Evolutionary conservation across 2,797 vertebrate genomes (phyloP), one percentile per base, ranked within the genome.

Genomic region (Neoniphon sammara): DNA sequence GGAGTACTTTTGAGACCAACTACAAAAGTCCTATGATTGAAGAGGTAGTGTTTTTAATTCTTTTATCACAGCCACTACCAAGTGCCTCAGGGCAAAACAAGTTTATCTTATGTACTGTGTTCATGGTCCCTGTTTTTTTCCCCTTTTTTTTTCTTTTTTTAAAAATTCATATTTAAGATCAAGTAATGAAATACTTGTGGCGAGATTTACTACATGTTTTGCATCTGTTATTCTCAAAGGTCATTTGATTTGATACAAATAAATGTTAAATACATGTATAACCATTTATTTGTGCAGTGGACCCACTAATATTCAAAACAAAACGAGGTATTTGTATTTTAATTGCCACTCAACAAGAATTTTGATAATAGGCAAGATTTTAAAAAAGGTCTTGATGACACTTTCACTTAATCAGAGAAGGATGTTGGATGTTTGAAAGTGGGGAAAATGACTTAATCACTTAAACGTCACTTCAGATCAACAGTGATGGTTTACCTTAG

Each of bases 81-180:
- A 89, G 90, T 91, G 91, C 91, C 90, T 93, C 87, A 90, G 86
- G 91, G 90, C 91, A 90, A 84, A 54, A 79, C 79, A 74, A 64
- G 7, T 85, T 86, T 73, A 85, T 84, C 73, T 75, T 63, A 78
- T 86, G 80, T 89, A 82, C 85, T 87, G 86, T 91, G 73, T 77
- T 75, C 75, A 84, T 36, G 4, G 11, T 71, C 56, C 18, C 66
- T 56, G 53, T 53, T 75, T 75, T 80, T 64, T n/a, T 31, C 60
- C 73, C 77, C 5, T 34, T 7, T 34, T 34, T 34, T 34, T 34
- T 7, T 8, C 5, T 34, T 34, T 34, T 34, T 34, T 31, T 31
- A 3, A 3, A 31, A 34, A 34, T 71, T 63, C 62, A 56, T 5
- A 66, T 80, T 90, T 77, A 21, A 84, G 63, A 20, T 76, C 6